These are phyloP conservation scores for Molothrus aeneus DNA, from an alignment of 2,797 vertebrate genomes.

Conservation along the genomic window DNA sequence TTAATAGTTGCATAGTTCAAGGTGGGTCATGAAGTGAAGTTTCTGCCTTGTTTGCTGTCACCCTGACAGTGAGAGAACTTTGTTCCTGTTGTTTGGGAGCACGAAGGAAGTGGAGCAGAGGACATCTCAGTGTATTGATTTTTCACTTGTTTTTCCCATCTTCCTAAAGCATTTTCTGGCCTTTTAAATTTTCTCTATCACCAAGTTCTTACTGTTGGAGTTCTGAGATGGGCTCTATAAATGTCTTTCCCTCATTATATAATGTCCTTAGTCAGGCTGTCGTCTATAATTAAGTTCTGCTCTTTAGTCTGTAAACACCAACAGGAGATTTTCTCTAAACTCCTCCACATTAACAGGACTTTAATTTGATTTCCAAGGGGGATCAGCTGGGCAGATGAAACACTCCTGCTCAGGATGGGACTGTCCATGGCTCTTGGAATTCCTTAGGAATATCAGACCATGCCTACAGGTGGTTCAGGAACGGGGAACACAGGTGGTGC, in stretches of 20 bases:
- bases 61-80: background rate
- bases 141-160: background rate
- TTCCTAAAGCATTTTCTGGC: conserved; percentile 4
- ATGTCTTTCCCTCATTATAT: background rate
- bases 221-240: background rate
- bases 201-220: background rate
- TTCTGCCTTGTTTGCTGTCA: conserved; percentile 38
- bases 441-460: rapidly evolving
- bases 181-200: background rate
- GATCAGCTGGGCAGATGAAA: background rate
- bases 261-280: conserved; percentile 7
- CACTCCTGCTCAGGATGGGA: background rate
- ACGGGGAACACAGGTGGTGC: background rate
- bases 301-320: conserved; percentile 20
- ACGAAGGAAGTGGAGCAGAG: background rate
- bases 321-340: background rate
- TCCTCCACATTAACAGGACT: background rate
- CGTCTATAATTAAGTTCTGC: conserved; percentile 11
- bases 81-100: background rate
- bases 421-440: background rate
- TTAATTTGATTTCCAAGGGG: background rate
- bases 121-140: conserved; percentile 6
- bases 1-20: conserved; percentile 41
- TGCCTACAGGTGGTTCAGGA: background rate
- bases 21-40: conserved; percentile 31